phyloP scores from a whole-genome alignment of 1,140 invertebrate species.

The Drosophila parabipectinata region DNA sequence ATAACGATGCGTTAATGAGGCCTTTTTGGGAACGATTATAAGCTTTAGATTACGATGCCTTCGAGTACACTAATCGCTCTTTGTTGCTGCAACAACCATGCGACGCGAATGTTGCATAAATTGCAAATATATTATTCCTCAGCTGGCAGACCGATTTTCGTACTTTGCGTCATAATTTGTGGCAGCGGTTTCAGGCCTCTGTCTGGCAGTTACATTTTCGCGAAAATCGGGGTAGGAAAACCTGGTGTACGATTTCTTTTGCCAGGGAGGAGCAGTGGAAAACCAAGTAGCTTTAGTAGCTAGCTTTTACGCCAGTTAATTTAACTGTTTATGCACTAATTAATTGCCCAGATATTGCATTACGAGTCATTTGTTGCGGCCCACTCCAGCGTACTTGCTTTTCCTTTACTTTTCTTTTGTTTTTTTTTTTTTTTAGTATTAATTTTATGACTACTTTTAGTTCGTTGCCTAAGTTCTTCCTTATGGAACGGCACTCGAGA shows the following conservation, averaged over 20 bases:
- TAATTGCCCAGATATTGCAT: constrained; percentile 67
- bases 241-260: constrained; percentile 30
- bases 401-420: constrained; percentile 18
- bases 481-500: constrained; percentile 30
- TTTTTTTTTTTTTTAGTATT: too few species aligned
- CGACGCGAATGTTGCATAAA: constrained; percentile 48
- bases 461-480: constrained; percentile 77
- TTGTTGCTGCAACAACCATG: constrained; percentile 45
- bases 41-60: constrained; percentile 39
- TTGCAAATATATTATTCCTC: constrained; percentile 56
- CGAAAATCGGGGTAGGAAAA: constrained; percentile 27
- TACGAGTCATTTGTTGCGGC: constrained; percentile 37
- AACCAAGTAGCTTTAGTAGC: too few species aligned
- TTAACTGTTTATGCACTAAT: constrained; percentile 83
- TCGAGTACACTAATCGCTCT: constrained; percentile 24
- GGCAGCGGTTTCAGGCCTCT: constrained; percentile 5
- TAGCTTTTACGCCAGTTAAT: constrained; percentile 61
- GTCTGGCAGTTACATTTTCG: constrained; percentile 64
- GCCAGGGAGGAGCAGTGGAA: constrained; percentile 31
- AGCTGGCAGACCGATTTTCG: constrained; percentile 41
- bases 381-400: constrained; percentile 31
- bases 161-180: constrained; percentile 71
- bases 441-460: constrained; percentile 27
- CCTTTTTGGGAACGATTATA: constrained; percentile 12
- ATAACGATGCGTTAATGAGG: constrained; percentile 56